phyloP scores from a whole-genome alignment of 2,797 vertebrate genomes.

The Cichlasoma orientale region DNA sequence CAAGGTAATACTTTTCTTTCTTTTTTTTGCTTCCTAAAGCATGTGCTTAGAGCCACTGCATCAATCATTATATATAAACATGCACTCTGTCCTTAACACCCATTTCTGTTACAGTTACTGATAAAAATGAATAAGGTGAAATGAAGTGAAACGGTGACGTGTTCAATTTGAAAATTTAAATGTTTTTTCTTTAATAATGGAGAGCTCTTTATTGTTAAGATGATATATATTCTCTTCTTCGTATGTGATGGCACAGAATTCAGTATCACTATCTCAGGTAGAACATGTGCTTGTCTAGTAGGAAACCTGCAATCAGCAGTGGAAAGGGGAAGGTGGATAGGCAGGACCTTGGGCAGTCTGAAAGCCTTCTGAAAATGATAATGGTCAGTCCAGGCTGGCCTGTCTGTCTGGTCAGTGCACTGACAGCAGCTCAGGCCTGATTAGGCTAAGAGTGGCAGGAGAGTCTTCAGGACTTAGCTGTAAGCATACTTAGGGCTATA shows the following conservation, averaged over 20 bases:
- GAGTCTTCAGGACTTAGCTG: slow-evolving; percentile 84
- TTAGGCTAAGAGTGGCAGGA: slow-evolving; percentile 83
- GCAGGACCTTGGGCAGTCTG: slow-evolving; percentile 41
- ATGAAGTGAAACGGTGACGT: background rate
- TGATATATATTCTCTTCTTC: slow-evolving; percentile 5
- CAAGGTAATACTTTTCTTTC: slow-evolving; percentile 60
- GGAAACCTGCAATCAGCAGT: slow-evolving; percentile 65
- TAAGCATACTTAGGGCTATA: slow-evolving; percentile 88
- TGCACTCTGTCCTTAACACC: background rate
- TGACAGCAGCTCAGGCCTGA: slow-evolving; percentile 80
- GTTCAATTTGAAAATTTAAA: background rate
- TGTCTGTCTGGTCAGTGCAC: slow-evolving; percentile 60
- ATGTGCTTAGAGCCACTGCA: background rate
- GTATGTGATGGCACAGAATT: slow-evolving; percentile 29
- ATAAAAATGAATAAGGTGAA: background rate
- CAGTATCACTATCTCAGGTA: slow-evolving; percentile 52
- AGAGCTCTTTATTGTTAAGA: background rate
- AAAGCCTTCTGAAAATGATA: slow-evolving; percentile 68
- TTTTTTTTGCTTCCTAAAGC: background rate
- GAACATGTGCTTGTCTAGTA: slow-evolving; percentile 51
- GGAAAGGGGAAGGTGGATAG: slow-evolving; percentile 51
- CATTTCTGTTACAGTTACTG: background rate
- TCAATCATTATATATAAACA: background rate
- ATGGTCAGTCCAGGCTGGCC: slow-evolving; percentile 60
- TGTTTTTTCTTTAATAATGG: background rate